Evolutionary conservation across 2,113 vertebrate species (phyloP).

Genomic region (Merops nubicus): DNA sequence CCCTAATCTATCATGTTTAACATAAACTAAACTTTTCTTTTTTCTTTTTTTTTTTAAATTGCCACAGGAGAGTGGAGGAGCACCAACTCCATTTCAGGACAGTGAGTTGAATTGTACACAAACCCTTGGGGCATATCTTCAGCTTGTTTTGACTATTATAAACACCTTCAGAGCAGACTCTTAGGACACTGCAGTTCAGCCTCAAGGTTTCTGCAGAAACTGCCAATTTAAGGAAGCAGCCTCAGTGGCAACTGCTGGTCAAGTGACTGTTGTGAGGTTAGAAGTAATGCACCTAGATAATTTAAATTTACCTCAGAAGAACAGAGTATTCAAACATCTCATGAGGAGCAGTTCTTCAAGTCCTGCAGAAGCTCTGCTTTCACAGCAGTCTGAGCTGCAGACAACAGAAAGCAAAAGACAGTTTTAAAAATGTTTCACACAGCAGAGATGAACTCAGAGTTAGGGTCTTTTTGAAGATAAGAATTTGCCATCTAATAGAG

Average conservation of each 20-base stretch:
- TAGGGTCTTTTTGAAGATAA: not conserved
- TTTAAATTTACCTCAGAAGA: not conserved
- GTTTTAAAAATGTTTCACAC: not conserved
- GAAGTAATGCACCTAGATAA: not conserved
- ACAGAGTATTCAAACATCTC: not conserved
- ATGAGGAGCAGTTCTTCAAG: not conserved
- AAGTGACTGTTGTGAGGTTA: not conserved
- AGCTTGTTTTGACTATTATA: not conserved
- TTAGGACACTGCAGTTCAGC: rapidly evolving
- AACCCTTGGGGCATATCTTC: not conserved
- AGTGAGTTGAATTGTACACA: not conserved
- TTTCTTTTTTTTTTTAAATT: not conserved
- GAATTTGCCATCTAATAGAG: not conserved
- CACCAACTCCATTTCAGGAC: not conserved
- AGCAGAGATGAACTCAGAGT: not conserved
- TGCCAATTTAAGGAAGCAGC: not conserved
- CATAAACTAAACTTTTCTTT: not conserved
- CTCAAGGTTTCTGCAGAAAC: not conserved
- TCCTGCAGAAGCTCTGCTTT: not conserved
- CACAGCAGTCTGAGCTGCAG: not conserved
- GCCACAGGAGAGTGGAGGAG: not conserved
- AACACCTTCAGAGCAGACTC: not conserved
- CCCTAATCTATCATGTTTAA: not conserved
- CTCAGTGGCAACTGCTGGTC: rapidly evolving
- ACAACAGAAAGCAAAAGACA: not conserved